These are phyloP conservation scores for Hemiprocne comata DNA, from an alignment of 2,113 vertebrate genomes.

Conservation along the genomic window DNA sequence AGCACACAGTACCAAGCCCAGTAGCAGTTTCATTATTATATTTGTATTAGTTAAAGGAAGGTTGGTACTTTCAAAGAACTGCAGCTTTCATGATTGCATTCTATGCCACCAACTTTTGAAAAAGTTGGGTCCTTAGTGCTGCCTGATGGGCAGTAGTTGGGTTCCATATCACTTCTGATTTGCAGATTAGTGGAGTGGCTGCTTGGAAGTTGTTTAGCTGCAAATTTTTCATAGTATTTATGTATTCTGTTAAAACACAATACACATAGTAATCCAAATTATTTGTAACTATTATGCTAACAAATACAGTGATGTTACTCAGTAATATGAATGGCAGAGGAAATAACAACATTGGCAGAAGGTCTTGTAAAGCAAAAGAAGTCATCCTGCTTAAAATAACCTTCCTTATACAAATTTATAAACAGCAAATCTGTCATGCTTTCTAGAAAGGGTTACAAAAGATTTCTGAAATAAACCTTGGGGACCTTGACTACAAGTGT, in stretches of 20 bases:
- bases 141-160: background rate
- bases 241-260: background rate
- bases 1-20: accelerated
- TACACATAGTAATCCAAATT: background rate
- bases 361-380: background rate
- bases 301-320: background rate
- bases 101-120: background rate
- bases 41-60: background rate
- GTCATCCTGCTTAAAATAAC: background rate
- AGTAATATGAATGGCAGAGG: background rate
- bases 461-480: background rate
- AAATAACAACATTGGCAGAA: background rate
- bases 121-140: background rate
- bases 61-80: background rate
- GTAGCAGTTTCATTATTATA: background rate
- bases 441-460: background rate
- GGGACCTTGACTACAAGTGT: background rate
- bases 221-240: background rate
- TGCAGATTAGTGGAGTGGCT: background rate
- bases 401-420: background rate
- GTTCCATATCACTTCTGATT: background rate
- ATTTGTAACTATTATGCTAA: background rate
- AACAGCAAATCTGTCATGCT: background rate
- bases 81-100: background rate
- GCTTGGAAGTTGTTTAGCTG: background rate